Conservation (phyloP, 2,888 invertebrate species). For the Nebria salina region DNA sequence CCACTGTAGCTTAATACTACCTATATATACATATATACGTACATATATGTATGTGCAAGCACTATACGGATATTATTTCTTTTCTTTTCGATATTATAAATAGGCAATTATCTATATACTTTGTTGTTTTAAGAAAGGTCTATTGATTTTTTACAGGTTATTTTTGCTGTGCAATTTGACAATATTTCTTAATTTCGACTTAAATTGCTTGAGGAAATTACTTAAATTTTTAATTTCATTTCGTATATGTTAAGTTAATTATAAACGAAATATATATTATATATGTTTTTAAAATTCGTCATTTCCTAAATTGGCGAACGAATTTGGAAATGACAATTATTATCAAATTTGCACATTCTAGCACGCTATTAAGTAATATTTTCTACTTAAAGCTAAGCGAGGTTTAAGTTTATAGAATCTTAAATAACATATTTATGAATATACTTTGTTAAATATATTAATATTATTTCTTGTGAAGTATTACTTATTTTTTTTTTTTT, state of each 20-base stretch:
- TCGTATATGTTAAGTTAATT: not conserved
- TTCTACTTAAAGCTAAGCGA: too few relatives aligned
- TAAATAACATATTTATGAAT: too few relatives aligned
- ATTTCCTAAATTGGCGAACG: not conserved
- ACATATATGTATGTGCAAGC: not conserved
- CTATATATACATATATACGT: slow-evolving; percentile 24
- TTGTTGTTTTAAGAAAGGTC: not conserved
- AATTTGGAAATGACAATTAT: not conserved
- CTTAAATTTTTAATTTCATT: not conserved
- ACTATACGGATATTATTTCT: slow-evolving; percentile 27
- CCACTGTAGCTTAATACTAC: slow-evolving; percentile 14
- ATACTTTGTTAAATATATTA: too few relatives aligned
- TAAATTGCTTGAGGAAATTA: not conserved
- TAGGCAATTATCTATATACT: not conserved
- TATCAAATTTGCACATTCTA: not conserved
- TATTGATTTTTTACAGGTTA: not conserved
- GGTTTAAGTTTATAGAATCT: too few relatives aligned
- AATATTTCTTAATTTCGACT: not conserved
- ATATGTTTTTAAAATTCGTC: not conserved
- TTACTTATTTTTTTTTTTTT: too few relatives aligned
- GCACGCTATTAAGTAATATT: not conserved
- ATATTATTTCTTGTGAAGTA: too few relatives aligned
- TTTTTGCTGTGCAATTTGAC: not conserved
- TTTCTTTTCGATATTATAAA: slow-evolving; percentile 18
- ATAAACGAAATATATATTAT: not conserved